phyloP scores from a whole-genome alignment of 2,888 invertebrate genomes.

The Stramonita haemastoma region DNA sequence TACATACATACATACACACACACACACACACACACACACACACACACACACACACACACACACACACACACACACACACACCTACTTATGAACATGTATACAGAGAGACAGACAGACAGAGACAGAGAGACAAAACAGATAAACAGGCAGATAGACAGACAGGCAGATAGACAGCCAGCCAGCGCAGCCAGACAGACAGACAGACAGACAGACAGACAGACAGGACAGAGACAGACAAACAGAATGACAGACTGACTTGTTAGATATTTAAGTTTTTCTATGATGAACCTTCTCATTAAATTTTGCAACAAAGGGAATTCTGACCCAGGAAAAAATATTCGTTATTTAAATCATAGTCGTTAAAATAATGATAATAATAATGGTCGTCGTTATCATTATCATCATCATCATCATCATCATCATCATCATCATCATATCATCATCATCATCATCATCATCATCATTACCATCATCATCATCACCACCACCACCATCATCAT shows the following conservation, averaged over 20 bases:
- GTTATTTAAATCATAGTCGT: too few relatives aligned
- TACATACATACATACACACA: neutral
- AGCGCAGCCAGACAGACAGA: neutral
- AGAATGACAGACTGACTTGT: neutral
- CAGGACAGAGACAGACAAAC: neutral
- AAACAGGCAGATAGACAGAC: neutral
- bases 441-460: neutral
- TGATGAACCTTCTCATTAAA: too few relatives aligned
- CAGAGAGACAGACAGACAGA: neutral
- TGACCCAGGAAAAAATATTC: too few relatives aligned
- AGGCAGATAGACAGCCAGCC: too few relatives aligned
- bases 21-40: neutral
- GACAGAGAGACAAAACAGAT: neutral
- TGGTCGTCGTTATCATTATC: neutral
- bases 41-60: neutral
- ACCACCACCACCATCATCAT: slow-evolving; percentile 1
- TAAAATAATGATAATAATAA: too few relatives aligned
- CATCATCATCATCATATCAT: neutral
- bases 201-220: neutral
- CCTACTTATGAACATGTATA: too few relatives aligned
- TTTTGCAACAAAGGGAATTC: too few relatives aligned
- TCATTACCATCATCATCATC: slow-evolving; percentile 28
- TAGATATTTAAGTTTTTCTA: too few relatives aligned
- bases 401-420: neutral
- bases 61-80: neutral